Evolutionary conservation across 2,888 invertebrate genomes (phyloP), one percentile per base, ranked within the genome.

Genomic region (Oscheius onirici): DNA sequence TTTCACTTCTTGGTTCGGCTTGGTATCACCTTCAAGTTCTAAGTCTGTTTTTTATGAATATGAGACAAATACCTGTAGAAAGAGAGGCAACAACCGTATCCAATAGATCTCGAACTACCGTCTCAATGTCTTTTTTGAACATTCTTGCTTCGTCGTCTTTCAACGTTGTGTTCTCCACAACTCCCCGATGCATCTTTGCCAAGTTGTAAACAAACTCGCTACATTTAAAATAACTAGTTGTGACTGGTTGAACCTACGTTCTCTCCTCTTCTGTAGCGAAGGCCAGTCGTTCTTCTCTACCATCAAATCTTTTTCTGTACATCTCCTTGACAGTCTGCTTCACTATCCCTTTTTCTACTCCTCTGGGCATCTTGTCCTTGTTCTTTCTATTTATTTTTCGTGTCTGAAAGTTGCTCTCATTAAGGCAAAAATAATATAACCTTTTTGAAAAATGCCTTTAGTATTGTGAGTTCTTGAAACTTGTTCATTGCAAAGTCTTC

Each of bases 401-500:
- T 8, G 13, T 28, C 41, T 58, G 1, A 41, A 58, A n/a, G 6
- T 57, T 40, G 17, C 41, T 11, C n/a, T 34, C n/a, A 22, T 20
- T 11, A 55, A 26, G 11, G 22, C 24, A 58, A 26, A 22, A 10
- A 26, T 11, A n/a, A n/a, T n/a, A 11, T 20, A 20, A 66, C 66
- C 54, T 54, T 66, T 22, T 52, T 11, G 6, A 66, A 3, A 40
- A 66, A 66, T 3, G 10, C 13, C 13, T 51, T 17, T 3, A 34
- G 20, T n/a, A 66, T 24, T 3, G 49, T 34, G 6, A 66, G 26
- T 2, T 66, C 52, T 20, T 66, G 51, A 8, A 88, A 77, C 8
- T 84, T 80, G 0, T 92, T 92, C 22, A 92, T 92, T 1, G 92
- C 90, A 89, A 93, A 94, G 85, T 91, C 91, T 87, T 94, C 93